Evolutionary conservation across 2,888 invertebrate genomes (phyloP).

Genomic region (Aspidapion aeneum): DNA sequence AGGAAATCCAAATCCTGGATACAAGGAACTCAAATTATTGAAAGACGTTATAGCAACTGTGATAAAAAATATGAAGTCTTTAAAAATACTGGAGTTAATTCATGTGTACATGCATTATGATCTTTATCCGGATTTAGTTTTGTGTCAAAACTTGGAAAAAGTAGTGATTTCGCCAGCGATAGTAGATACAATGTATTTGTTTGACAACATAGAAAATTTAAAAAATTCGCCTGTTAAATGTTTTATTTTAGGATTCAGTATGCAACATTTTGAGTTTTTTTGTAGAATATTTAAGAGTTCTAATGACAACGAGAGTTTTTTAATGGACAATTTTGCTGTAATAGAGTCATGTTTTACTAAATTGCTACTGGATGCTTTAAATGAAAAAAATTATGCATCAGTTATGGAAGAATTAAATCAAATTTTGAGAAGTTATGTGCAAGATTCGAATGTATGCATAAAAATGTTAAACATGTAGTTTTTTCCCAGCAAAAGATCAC

Average conservation of each 20-base stretch:
- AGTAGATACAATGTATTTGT: slow-evolving; percentile 10
- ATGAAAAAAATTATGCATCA: background rate
- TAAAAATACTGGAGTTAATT: background rate
- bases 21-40: background rate
- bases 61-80: background rate
- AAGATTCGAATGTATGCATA: background rate
- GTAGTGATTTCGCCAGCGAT: slow-evolving; percentile 9
- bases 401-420: background rate
- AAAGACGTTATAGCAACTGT: background rate
- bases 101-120: background rate
- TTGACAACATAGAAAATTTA: background rate
- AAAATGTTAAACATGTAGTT: too few relatives aligned
- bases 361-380: background rate
- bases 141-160: slow-evolving; percentile 3
- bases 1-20: background rate
- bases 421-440: background rate
- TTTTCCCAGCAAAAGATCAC: too few relatives aligned
- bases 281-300: background rate
- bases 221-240: background rate
- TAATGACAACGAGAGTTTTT: background rate
- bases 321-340: background rate
- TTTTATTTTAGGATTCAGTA: background rate
- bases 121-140: background rate
- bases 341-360: background rate
- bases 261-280: background rate